phyloP scores from a whole-genome alignment of 2,113 vertebrate species.

The Melanocharis versteri region DNA sequence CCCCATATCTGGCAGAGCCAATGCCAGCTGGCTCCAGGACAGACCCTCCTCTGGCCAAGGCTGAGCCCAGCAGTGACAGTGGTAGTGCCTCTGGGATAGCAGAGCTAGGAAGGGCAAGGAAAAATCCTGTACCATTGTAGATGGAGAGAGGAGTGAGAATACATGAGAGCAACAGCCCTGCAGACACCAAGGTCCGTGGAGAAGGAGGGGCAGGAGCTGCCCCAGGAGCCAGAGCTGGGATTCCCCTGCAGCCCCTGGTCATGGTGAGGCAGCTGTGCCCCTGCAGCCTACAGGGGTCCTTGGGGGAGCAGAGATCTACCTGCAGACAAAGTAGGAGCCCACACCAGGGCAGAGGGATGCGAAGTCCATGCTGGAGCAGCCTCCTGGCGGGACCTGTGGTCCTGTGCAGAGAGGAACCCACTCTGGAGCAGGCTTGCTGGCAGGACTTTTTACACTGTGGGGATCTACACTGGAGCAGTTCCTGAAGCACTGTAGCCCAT shows the following conservation, averaged over 20 bases:
- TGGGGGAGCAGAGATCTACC: neutral
- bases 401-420: neutral
- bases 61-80: neutral
- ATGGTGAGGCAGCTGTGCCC: neutral
- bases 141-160: neutral
- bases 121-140: neutral
- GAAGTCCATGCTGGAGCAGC: neutral
- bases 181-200: neutral
- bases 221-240: rapidly evolving
- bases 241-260: neutral
- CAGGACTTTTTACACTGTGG: neutral
- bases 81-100: rapidly evolving
- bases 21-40: rapidly evolving
- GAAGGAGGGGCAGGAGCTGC: neutral
- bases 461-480: neutral
- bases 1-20: neutral
- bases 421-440: neutral
- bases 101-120: neutral
- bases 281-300: neutral
- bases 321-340: neutral
- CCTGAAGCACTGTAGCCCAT: neutral
- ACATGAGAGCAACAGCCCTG: neutral
- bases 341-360: neutral
- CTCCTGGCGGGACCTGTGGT: neutral
- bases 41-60: neutral